Evolutionary conservation across 2,797 vertebrate species (phyloP), one percentile per base, ranked within the genome.

Genomic region (Neomorphus geoffroyi): DNA sequence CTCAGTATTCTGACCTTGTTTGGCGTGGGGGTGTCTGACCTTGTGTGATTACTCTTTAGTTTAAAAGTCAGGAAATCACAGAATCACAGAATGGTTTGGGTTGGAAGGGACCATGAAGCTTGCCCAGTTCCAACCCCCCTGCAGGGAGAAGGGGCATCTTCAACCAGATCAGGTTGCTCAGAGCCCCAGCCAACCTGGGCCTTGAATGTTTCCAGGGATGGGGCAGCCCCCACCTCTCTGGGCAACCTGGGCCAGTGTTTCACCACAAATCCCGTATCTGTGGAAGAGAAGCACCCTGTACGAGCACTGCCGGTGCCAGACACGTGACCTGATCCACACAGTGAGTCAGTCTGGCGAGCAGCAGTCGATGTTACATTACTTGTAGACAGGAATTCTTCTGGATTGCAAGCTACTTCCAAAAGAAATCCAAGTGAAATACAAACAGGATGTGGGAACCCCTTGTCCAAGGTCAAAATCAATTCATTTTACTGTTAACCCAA

Each of bases 251-350:
- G 45, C 45, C 45, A 46, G 8, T 46, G 45, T 18, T 18, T 46
- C 45, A 9, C 45, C 11, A 22, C 19, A 46, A 46, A 54, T 70
- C 7, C 18, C 17, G 0, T 16, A 3, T 4, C 43, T 61, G 0
- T 7, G 27, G 62, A 30, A 60, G 32, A 27, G 26, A 45, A 54
- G 35, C 5, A 7, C 16, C 54, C 21, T 9, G 22, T 11, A 1
- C 7, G 9, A 9, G 7, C 0, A 1, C 18, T 5, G 30, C 0
- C 10, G 24, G 51, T 26, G 43, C 74, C 56, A 43, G 45, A 2
- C 17, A 12, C 22, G 1, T 2, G 30, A 7, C 28, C 35, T 9
- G 19, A 7, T 27, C 11, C 10, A 10, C 4, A 2, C 32, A 6
- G 37, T 2, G 39, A 23, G 32, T 11, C 73, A 32, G 57, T 35